Evolutionary conservation across 2,797 vertebrate genomes (phyloP).

Genomic region (Sciurus vulgaris): DNA sequence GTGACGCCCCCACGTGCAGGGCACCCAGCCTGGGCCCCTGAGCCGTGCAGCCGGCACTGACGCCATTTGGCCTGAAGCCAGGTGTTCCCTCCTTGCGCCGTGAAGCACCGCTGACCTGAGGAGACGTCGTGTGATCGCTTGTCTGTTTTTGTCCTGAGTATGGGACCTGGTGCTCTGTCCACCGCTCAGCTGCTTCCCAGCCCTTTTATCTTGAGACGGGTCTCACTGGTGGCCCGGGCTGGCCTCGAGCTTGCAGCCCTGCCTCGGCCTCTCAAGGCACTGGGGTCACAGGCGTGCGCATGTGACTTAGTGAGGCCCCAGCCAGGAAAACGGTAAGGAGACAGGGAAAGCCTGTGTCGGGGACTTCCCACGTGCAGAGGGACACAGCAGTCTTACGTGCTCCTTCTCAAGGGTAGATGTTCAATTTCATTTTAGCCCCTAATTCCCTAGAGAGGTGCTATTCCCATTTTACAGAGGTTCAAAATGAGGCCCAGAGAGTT

Average conservation of each 20-base stretch:
- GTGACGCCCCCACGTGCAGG: no score
- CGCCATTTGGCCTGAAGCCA: not conserved
- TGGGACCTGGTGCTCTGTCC: no score
- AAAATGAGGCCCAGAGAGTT: not conserved
- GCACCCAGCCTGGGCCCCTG: no score
- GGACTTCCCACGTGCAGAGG: fast-evolving
- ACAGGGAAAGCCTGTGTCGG: not conserved
- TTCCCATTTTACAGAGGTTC: not conserved
- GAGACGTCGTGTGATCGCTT: not conserved
- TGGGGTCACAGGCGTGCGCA: no score
- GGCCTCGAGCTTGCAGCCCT: no score
- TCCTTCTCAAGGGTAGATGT: fast-evolving
- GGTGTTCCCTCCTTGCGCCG: not conserved
- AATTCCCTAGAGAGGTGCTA: fast-evolving
- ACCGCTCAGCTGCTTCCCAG: no score
- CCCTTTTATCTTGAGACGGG: no score
- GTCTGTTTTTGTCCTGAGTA: no score
- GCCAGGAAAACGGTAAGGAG: no score
- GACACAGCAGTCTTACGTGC: fast-evolving
- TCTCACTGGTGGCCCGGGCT: no score
- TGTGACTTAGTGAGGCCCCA: not conserved
- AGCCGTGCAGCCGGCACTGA: fast-evolving
- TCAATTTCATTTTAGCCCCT: not conserved
- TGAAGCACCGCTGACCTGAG: fast-evolving
- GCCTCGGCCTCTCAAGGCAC: no score